Percentiles rank a stretch among this genome's conserved stretches.
Evolutionary conservation across 2,797 vertebrate genomes (phyloP).

Genomic region (Tachyglossus aculeatus): DNA sequence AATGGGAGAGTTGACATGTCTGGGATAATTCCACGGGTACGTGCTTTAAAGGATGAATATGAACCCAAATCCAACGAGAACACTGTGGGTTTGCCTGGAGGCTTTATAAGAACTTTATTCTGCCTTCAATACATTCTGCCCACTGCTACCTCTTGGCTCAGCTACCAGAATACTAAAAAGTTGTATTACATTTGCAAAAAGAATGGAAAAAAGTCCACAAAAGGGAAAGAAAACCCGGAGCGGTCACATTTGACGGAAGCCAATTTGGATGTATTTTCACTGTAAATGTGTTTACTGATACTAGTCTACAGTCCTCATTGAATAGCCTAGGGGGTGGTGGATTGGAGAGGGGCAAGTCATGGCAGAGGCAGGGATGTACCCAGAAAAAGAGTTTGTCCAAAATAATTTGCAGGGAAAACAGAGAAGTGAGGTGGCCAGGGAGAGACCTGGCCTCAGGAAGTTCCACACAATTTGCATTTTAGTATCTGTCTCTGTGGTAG

Average conservation of each 20-base stretch:
- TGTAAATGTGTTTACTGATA: background rate
- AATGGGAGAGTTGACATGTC: constrained; percentile 45
- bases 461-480: too few species aligned
- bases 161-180: constrained; percentile 49
- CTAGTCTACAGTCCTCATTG: background rate
- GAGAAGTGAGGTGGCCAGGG: too few species aligned
- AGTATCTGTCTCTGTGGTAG: too few species aligned
- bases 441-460: too few species aligned
- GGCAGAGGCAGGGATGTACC: too few species aligned
- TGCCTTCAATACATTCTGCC: constrained; percentile 17
- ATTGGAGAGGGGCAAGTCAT: background rate
- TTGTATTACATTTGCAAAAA: background rate
- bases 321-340: background rate
- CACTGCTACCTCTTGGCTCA: constrained; percentile 18
- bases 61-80: constrained; percentile 51
- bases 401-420: too few species aligned
- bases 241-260: background rate
- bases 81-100: constrained; percentile 57
- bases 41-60: constrained; percentile 38
- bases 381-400: too few species aligned
- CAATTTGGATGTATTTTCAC: background rate
- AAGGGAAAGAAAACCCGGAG: constrained; percentile 7
- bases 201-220: too few species aligned
- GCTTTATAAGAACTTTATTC: constrained; percentile 57
- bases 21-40: constrained; percentile 47